Percentiles rank a stretch among this genome's conserved stretches.
phyloP scores from a whole-genome alignment of 1,140 invertebrate species.

The Penaeus chinensis region DNA sequence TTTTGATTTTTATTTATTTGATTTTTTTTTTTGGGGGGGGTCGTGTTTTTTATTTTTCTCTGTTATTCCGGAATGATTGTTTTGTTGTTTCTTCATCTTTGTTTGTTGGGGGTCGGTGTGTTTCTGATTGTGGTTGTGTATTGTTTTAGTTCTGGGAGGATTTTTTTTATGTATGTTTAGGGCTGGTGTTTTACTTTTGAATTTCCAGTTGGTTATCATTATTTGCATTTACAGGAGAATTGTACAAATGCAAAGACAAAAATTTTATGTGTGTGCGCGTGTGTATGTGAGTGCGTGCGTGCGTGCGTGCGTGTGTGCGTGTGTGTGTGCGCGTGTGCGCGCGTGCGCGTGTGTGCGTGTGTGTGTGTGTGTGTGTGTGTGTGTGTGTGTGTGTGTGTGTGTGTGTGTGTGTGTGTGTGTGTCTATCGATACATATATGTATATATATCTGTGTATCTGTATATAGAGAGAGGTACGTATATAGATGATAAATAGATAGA shows the following conservation, averaged over 20 bases:
- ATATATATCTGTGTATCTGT: neutral
- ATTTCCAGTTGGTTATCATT: neutral
- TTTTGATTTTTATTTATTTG: too few species aligned
- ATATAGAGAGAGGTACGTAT: neutral
- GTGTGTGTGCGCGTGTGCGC: neutral
- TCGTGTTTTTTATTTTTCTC: too few species aligned
- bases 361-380: neutral
- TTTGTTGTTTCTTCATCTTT: too few species aligned
- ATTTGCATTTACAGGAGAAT: neutral
- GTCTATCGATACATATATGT: constrained; percentile 14
- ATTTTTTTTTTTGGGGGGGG: too few species aligned
- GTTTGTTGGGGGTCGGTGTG: too few species aligned
- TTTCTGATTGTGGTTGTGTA: too few species aligned
- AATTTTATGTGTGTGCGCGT: neutral
- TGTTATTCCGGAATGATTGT: too few species aligned
- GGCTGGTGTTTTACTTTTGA: too few species aligned
- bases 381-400: neutral
- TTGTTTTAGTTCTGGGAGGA: too few species aligned
- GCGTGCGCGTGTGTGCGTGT: neutral
- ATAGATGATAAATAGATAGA: neutral
- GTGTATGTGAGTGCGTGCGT: neutral
- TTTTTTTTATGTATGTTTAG: too few species aligned
- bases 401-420: constrained; percentile 23
- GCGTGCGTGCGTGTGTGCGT: neutral
- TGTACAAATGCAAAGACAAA: too few species aligned